phyloP scores from a whole-genome alignment of 2,797 vertebrate species.

The Dendrocincla fuliginosa region DNA sequence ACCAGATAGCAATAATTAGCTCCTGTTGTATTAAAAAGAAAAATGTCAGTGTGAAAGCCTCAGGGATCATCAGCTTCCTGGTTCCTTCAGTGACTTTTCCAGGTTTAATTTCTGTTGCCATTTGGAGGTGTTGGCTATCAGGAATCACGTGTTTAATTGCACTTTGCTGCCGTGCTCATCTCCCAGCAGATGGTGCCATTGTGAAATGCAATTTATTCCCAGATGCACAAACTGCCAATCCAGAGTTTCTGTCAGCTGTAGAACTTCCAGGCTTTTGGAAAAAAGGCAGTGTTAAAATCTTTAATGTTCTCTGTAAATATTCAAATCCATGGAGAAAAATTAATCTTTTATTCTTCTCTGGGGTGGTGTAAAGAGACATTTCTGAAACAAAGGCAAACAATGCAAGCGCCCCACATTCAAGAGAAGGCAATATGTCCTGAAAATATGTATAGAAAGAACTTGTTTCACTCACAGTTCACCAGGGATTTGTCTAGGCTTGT shows the following conservation, averaged over 20 bases:
- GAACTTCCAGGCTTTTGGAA: neutral
- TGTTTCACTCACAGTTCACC: neutral
- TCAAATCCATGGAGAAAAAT: neutral
- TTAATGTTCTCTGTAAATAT: neutral
- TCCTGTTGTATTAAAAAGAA: neutral
- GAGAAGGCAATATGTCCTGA: neutral
- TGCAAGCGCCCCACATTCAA: neutral
- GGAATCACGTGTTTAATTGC: neutral
- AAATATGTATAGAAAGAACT: neutral
- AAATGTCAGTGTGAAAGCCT: neutral
- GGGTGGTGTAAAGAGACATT: neutral
- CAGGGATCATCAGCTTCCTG: neutral
- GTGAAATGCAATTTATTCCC: conserved; percentile 41
- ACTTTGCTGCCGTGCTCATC: neutral
- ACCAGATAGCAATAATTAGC: neutral
- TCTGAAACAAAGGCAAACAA: neutral
- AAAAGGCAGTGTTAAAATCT: neutral
- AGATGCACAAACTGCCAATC: neutral
- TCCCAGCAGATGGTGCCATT: conserved; percentile 73
- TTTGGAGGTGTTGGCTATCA: neutral
- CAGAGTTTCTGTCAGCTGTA: neutral
- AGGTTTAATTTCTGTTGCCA: neutral
- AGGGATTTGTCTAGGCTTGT: neutral
- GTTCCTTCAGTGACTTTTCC: neutral
- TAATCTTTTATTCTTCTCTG: neutral